Conservation (phyloP, 2,797 vertebrate genomes). For the Sternarchorhynchus goeldii region DNA sequence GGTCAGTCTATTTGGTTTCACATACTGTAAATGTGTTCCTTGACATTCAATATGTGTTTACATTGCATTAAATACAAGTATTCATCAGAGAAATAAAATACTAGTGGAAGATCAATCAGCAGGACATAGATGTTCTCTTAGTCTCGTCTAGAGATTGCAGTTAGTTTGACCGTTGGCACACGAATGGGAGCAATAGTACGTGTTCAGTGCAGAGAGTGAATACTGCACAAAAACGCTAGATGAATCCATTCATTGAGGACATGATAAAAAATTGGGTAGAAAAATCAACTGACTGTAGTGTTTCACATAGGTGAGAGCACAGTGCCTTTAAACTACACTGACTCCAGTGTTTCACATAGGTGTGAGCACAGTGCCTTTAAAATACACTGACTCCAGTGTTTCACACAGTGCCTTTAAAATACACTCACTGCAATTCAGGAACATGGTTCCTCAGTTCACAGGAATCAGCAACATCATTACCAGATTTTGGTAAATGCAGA, state of each 20-base stretch:
- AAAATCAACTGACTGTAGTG: conserved; percentile 37
- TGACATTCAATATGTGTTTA: no score
- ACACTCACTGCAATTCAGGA: conserved; percentile 28
- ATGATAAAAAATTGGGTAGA: conserved; percentile 15
- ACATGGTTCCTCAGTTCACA: neutral
- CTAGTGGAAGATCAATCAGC: neutral
- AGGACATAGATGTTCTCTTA: conserved; percentile 44
- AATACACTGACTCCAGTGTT: neutral
- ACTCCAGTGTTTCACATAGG: conserved; percentile 19
- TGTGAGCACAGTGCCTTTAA: neutral
- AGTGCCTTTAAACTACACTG: neutral
- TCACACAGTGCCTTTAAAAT: neutral
- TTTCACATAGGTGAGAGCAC: conserved; percentile 7
- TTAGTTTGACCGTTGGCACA: conserved; percentile 37
- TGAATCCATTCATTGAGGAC: conserved; percentile 43
- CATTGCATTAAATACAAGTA: neutral
- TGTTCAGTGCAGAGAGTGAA: neutral
- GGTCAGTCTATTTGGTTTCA: neutral
- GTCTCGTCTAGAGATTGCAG: conserved; percentile 30
- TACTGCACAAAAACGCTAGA: conserved; percentile 28
- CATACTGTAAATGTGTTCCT: neutral
- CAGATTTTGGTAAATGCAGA: conserved; percentile 23
- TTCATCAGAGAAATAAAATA: neutral
- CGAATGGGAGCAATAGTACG: conserved; percentile 12
- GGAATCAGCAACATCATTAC: conserved; percentile 41